Percentiles rank a stretch among this genome's conserved stretches.
Evolutionary conservation across 2,888 invertebrate genomes (phyloP).

Genomic region (Cantharis rustica): DNA sequence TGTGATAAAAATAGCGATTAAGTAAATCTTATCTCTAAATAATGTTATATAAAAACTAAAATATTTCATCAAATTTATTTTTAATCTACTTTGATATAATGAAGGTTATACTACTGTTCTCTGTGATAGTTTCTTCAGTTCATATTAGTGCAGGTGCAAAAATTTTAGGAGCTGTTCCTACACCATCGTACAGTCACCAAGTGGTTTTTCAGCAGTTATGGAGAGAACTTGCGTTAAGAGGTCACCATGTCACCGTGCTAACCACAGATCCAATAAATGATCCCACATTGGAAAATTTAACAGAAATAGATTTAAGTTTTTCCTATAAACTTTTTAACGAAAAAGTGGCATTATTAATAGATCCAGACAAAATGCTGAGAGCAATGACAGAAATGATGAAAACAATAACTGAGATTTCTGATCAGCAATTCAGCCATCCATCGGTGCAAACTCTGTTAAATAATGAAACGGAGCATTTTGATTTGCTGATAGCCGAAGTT

Average conservation of each 20-base stretch:
- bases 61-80: background rate
- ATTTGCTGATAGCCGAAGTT: conserved; percentile 48
- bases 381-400: background rate
- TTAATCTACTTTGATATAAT: background rate
- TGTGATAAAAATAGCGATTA: background rate
- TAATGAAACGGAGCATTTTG: conserved; percentile 43
- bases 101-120: background rate
- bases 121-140: background rate
- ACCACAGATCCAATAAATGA: conserved; percentile 56
- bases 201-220: conserved; percentile 55
- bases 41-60: background rate
- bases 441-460: conserved; percentile 45
- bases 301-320: conserved; percentile 52
- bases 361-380: background rate
- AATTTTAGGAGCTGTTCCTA: conserved; percentile 55
- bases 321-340: conserved; percentile 39
- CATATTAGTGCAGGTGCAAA: background rate
- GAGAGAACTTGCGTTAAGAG: conserved; percentile 54
- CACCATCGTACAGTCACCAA: conserved; percentile 59
- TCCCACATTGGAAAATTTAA: conserved; percentile 48
- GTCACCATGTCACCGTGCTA: conserved; percentile 58
- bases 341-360: background rate
- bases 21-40: background rate
- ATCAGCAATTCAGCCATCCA: conserved; percentile 32
- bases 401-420: background rate